phyloP scores from a whole-genome alignment of 2,888 invertebrate species.

The Euzophera pinguis region DNA sequence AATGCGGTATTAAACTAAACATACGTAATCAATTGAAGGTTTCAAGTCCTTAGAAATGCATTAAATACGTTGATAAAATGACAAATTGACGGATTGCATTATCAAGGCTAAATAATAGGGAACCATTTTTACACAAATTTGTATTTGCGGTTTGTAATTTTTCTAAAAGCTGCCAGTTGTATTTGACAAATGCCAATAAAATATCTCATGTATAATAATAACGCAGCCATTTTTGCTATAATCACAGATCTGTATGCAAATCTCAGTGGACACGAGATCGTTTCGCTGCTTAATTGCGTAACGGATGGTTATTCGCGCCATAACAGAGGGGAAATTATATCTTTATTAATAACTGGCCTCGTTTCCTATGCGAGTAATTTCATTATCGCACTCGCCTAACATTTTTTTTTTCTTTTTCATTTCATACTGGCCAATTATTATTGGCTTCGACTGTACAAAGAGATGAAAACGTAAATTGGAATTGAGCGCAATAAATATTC shows the following conservation, averaged over 20 bases:
- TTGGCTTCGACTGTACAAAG: slow-evolving; percentile 6
- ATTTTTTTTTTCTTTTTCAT: slow-evolving; percentile 1
- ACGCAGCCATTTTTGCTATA: slow-evolving; percentile 47
- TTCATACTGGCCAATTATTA: slow-evolving; percentile 5
- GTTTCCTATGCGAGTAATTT: slow-evolving; percentile 25
- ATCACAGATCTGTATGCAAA: slow-evolving; percentile 71
- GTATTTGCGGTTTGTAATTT: too few relatives aligned
- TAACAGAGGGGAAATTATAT: slow-evolving; percentile 55
- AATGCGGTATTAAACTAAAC: too few relatives aligned
- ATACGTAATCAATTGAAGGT: too few relatives aligned
- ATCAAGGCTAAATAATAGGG: too few relatives aligned
- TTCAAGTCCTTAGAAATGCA: too few relatives aligned
- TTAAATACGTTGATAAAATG: too few relatives aligned
- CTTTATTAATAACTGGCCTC: slow-evolving; percentile 29
- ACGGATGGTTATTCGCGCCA: slow-evolving; percentile 54
- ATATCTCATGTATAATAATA: slow-evolving; percentile 31
- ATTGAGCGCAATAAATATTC: slow-evolving; percentile 4
- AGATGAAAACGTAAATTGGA: slow-evolving; percentile 4
- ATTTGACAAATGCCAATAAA: slow-evolving; percentile 9
- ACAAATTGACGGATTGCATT: too few relatives aligned
- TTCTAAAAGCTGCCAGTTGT: too few relatives aligned
- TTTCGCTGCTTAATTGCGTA: slow-evolving; percentile 61
- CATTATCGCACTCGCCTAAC: slow-evolving; percentile 16
- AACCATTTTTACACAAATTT: too few relatives aligned
- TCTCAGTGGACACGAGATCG: slow-evolving; percentile 58